Evolutionary conservation across 2,888 invertebrate species (phyloP).

Genomic region (Isoperla grammatica): DNA sequence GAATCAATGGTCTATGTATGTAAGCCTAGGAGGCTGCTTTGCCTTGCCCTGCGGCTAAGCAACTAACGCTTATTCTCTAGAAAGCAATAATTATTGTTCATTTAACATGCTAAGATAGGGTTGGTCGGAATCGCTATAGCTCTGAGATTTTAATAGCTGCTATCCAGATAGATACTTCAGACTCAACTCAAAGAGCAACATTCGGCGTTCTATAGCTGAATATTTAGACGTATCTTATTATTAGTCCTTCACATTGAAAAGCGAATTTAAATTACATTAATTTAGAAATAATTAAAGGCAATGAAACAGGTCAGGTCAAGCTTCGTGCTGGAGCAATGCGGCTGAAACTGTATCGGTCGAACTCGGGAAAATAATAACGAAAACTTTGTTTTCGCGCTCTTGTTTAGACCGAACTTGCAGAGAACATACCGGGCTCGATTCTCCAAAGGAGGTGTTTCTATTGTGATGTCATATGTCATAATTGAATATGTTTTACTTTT

Average conservation of each 20-base stretch:
- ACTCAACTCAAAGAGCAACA: neutral
- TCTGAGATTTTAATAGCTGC: conserved; percentile 9
- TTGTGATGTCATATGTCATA: too few species aligned
- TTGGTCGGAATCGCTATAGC: conserved; percentile 9
- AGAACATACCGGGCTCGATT: too few species aligned
- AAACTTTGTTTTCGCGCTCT: too few species aligned
- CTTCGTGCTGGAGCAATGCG: too few species aligned
- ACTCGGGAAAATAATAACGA: too few species aligned
- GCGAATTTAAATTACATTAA: conserved; percentile 7
- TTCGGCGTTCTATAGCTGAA: neutral
- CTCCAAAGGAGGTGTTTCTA: too few species aligned
- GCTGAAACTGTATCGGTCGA: too few species aligned
- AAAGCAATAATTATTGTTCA: conserved; percentile 14
- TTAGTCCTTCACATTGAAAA: neutral
- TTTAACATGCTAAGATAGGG: conserved; percentile 15
- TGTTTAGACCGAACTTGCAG: too few species aligned
- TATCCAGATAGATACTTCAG: neutral
- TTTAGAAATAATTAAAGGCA: conserved; percentile 5
- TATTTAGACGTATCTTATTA: conserved; percentile 4
- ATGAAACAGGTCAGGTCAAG: too few species aligned
- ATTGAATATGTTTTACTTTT: too few species aligned
- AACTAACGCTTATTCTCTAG: conserved; percentile 1
- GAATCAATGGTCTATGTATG: neutral
- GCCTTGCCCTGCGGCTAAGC: neutral
- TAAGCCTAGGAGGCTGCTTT: conserved; percentile 1